Conservation (phyloP, 2,113 vertebrate genomes). For the Callaeas wilsoni region DNA sequence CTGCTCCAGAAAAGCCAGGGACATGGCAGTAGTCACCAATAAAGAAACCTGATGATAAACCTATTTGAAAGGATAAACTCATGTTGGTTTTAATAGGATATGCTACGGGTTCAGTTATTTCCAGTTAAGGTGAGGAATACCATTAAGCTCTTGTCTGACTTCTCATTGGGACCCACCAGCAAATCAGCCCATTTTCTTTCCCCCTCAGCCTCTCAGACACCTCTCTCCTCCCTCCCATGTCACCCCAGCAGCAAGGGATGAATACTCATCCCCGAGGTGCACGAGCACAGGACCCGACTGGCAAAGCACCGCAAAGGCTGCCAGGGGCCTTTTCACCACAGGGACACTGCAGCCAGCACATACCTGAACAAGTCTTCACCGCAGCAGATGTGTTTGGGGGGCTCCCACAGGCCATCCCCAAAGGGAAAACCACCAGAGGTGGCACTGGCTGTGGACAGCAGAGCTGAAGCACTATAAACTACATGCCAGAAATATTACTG, state of each 20-base stretch:
- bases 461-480: background rate
- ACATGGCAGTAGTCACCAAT: background rate
- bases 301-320: background rate
- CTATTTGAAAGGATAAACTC: background rate
- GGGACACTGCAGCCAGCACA: background rate
- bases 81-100: background rate
- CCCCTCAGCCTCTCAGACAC: background rate
- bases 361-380: background rate
- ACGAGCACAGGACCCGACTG: rapidly evolving
- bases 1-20: background rate
- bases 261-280: rapidly evolving
- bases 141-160: background rate
- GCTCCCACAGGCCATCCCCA: background rate
- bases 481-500: background rate
- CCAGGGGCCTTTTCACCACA: background rate
- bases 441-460: background rate
- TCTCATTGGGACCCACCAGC: background rate
- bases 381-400: background rate
- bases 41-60: background rate
- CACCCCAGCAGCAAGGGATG: background rate
- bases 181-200: background rate
- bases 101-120: background rate
- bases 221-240: background rate
- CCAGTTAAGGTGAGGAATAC: background rate
- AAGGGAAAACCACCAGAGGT: background rate